A percentile compares a stretch with the other conserved stretches of the same genome.
Evolutionary conservation across 2,113 vertebrate genomes (phyloP).

Genomic region (Cyrtonyx montezumae): DNA sequence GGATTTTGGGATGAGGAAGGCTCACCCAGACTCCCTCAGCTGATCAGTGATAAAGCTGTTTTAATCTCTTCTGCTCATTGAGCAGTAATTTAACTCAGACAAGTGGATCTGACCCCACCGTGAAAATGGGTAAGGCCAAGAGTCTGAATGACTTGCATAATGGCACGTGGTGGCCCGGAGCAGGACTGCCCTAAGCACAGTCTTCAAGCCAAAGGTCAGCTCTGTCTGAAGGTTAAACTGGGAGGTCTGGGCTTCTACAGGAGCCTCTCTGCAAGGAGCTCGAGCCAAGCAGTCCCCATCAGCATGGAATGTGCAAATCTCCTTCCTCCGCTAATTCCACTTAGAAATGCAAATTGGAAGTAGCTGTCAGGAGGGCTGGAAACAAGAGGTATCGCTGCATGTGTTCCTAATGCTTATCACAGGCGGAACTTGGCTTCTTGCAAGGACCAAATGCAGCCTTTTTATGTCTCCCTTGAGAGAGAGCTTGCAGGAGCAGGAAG

Average conservation of each 20-base stretch:
- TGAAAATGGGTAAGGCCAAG: background rate
- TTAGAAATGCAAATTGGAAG: background rate
- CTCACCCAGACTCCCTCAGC: background rate
- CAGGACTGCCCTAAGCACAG: background rate
- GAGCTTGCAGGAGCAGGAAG: background rate
- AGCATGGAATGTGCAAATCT: background rate
- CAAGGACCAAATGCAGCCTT: background rate
- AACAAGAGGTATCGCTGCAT: background rate
- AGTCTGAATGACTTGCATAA: background rate
- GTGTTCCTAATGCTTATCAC: background rate
- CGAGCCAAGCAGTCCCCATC: background rate
- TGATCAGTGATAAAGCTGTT: background rate
- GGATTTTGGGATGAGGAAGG: background rate
- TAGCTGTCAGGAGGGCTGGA: background rate
- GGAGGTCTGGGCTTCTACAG: background rate
- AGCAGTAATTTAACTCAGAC: background rate
- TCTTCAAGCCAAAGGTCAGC: background rate
- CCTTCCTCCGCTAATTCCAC: background rate
- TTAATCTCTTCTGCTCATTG: background rate
- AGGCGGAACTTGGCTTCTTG: background rate
- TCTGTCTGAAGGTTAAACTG: background rate
- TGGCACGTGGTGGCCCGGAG: background rate
- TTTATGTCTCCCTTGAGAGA: background rate
- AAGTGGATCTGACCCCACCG: background rate
- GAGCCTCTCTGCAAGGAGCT: accelerated